Evolutionary conservation across 2,888 invertebrate species (phyloP).

Genomic region (Coleophora flavipennella): DNA sequence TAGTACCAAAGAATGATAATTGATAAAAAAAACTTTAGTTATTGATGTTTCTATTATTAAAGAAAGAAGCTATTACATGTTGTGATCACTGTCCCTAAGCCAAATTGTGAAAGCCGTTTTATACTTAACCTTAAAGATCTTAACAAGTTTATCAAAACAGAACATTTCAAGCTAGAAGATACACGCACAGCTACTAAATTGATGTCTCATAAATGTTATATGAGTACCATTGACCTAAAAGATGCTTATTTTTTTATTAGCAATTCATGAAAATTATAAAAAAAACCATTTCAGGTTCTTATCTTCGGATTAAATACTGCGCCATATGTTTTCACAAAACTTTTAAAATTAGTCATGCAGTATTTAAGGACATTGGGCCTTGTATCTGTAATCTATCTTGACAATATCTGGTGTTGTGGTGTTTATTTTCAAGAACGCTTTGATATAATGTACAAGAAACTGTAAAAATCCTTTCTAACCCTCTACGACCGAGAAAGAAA

Average conservation of each 20-base stretch:
- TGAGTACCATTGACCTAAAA: slow-evolving; percentile 1
- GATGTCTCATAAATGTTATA: background rate
- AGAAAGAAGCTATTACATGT: no score
- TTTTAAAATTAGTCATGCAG: slow-evolving; percentile 1
- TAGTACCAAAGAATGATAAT: no score
- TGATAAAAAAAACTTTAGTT: no score
- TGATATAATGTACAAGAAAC: background rate
- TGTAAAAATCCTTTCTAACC: background rate
- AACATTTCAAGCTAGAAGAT: slow-evolving; percentile 9
- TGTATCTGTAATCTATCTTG: background rate
- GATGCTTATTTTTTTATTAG: slow-evolving; percentile 1
- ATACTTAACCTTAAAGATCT: no score
- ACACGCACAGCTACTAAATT: slow-evolving; percentile 1
- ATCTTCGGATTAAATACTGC: no score
- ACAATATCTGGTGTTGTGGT: no score
- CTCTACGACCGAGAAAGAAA: no score
- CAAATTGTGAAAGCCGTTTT: no score
- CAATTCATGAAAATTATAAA: background rate
- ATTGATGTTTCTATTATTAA: no score
- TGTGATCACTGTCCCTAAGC: no score
- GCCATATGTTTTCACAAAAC: no score
- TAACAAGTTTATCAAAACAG: no score
- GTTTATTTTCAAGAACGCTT: background rate
- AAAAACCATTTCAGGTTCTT: background rate
- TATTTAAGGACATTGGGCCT: background rate